A percentile compares a stretch with the other conserved stretches of the same genome.
phyloP scores from a whole-genome alignment of 2,113 vertebrate species.

The Nannospalax galili region DNA sequence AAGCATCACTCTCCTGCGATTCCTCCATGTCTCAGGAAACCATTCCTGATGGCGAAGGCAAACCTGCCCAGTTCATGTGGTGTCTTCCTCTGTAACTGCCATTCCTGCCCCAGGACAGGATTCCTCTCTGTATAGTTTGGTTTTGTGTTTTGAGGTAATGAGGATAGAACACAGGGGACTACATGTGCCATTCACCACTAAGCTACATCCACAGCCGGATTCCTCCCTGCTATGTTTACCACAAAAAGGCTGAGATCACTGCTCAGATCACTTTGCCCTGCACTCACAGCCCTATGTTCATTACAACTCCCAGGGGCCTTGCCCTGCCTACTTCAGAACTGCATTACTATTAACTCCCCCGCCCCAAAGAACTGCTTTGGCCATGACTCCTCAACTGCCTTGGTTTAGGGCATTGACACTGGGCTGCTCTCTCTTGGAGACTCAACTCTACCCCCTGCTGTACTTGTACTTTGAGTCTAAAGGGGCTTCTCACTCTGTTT shows the following conservation, averaged over 20 bases:
- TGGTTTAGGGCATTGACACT: background rate
- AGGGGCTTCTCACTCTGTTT: background rate
- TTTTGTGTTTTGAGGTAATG: background rate
- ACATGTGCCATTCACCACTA: background rate
- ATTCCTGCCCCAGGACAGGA: background rate
- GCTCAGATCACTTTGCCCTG: background rate
- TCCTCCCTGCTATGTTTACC: background rate
- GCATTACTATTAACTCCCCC: background rate
- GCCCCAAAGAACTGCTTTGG: background rate
- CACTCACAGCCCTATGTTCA: background rate
- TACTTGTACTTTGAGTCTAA: background rate
- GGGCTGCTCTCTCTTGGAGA: background rate
- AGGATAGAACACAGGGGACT: too few species aligned
- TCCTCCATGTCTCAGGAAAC: background rate
- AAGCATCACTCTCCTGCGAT: background rate
- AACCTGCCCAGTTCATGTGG: background rate
- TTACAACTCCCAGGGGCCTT: background rate
- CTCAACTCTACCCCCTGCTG: accelerated
- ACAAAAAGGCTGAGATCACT: background rate
- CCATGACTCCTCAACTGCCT: background rate
- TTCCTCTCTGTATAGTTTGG: background rate
- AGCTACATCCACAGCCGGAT: too few species aligned
- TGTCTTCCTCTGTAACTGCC: background rate
- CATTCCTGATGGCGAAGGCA: background rate
- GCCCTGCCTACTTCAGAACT: background rate